phyloP scores from a whole-genome alignment of 2,888 invertebrate genomes.

The Himalopsyche kuldschensis region DNA sequence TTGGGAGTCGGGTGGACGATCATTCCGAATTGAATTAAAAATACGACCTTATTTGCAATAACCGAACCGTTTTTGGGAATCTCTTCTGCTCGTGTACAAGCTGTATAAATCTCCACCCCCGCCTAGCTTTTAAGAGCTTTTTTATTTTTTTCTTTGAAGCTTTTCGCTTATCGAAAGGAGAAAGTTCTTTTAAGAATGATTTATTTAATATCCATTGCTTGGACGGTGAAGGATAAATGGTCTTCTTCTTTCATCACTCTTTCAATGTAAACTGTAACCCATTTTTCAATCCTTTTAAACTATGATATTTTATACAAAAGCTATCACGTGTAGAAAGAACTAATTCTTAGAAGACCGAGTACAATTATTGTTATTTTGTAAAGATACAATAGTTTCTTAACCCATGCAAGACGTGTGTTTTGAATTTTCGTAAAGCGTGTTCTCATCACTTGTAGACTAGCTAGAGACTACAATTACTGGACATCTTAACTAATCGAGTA shows the following conservation, averaged over 20 bases:
- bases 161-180: background rate
- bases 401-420: no score
- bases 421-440: no score
- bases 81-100: background rate
- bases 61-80: background rate
- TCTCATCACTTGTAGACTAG: no score
- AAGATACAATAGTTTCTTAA: no score
- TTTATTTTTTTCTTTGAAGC: background rate
- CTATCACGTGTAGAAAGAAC: no score
- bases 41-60: background rate
- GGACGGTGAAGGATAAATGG: background rate
- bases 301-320: no score
- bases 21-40: background rate
- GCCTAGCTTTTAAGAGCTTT: background rate
- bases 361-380: no score
- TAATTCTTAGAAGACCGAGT: no score
- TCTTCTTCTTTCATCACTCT: background rate
- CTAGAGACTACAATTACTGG: no score
- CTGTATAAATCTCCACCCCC: background rate
- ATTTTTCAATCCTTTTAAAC: no score
- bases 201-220: background rate
- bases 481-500: no score
- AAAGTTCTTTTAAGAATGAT: background rate
- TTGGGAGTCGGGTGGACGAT: background rate
- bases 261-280: background rate